Evolutionary conservation across 2,888 invertebrate genomes (phyloP), one percentile per base, ranked within the genome.

Genomic region (Schrankia costaestrigalis): DNA sequence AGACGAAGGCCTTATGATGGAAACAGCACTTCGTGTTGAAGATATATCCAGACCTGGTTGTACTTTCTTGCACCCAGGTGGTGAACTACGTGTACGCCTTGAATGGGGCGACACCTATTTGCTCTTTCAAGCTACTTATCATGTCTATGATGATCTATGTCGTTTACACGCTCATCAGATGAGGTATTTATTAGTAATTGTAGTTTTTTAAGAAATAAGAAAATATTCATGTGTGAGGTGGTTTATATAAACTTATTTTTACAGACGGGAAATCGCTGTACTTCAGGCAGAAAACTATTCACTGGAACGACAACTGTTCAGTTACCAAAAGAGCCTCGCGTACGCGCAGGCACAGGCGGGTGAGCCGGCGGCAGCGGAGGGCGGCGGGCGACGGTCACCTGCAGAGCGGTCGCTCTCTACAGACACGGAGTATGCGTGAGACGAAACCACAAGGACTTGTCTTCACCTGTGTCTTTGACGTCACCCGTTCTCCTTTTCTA

Each of bases 231-330:
- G 21, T 11, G 3, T 9, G 2, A 5, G 14, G 6, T 2, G 10
- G 7, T 1, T 23, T 30, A 15, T 12, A 11, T 8, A 11, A n/a
- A n/a, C 1, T 7, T 10, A 14, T 37, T 56, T 41, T 56, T 86
- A 84, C 87, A 94, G 94, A 67, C 91, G 94, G 27, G 95, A 95
- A 75, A 93, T 95, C 47, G 89, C 91, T 46, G 93, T 92, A 7
- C 88, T 95, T 29, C 94, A 95, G 72, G 92, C 94, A n/a, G 95
- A 95, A 77, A 95, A 95, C 74, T 93, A 94, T 76, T 93, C 93
- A 43, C 86, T 95, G 62, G 95, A 95, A 80, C 89, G 94, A 54
- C 94, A 95, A 76, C 80, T 95, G 47, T 93, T 95, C 86, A 93
- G 93, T 76, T 95, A 95, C 72, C 95, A 95, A 79, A 92, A 93